Conservation (phyloP, 2,888 invertebrate genomes). For the Cloeon dipterum region DNA sequence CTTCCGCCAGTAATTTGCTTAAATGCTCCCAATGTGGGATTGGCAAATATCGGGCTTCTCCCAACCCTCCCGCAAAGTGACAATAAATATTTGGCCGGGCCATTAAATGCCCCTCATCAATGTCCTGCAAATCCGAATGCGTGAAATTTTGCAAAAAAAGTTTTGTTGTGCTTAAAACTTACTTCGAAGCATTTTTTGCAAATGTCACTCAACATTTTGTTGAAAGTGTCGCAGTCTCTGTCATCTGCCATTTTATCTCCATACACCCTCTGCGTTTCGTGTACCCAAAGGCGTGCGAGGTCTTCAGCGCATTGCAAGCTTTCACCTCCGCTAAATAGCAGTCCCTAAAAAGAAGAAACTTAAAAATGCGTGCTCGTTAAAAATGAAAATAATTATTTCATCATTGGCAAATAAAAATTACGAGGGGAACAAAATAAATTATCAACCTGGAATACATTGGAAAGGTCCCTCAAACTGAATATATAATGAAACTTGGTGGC, state of each 20-base stretch:
- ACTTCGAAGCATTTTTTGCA: conserved; percentile 41
- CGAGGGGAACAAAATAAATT: conserved; percentile 6
- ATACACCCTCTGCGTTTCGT: conserved; percentile 78
- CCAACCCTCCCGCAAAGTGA: conserved; percentile 78
- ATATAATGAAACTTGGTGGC: conserved; percentile 88
- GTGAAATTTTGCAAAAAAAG: too few species aligned
- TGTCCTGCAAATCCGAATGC: conserved; percentile 26
- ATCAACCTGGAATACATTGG: conserved; percentile 83
- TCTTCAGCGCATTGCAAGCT: conserved; percentile 44
- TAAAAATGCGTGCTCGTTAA: not conserved
- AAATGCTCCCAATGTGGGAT: conserved; percentile 47
- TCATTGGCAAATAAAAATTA: not conserved
- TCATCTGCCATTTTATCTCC: conserved; percentile 73
- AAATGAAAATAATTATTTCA: not conserved
- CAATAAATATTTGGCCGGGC: conserved; percentile 65
- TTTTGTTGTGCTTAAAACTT: too few species aligned
- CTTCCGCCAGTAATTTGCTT: conserved; percentile 47
- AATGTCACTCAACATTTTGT: conserved; percentile 45
- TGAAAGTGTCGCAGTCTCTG: conserved; percentile 47
- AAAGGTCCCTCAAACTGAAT: conserved; percentile 78
- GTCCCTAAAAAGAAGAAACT: conserved; percentile 31
- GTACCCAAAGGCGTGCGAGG: conserved; percentile 65
- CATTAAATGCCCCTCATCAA: conserved; percentile 48
- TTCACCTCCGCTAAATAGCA: conserved; percentile 59
- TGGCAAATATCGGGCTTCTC: conserved; percentile 76